Evolutionary conservation across 2,888 invertebrate genomes (phyloP).

Genomic region (Dorcus hopei): DNA sequence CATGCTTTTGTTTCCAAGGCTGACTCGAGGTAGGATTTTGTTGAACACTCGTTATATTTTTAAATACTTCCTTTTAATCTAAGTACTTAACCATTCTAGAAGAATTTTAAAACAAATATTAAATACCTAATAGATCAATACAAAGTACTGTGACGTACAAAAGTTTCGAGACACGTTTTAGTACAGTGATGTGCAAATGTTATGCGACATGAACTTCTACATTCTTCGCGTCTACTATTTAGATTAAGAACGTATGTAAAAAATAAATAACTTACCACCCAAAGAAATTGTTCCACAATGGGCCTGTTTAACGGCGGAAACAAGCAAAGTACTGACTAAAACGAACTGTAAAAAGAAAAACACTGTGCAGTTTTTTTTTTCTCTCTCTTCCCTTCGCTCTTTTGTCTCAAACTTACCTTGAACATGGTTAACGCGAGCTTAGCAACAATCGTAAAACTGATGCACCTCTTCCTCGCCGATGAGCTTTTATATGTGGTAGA

Average conservation of each 20-base stretch:
- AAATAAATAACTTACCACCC: conserved; percentile 14
- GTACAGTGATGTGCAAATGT: too few species aligned
- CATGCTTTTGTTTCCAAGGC: too few species aligned
- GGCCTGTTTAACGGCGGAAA: conserved; percentile 10
- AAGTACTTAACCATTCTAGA: too few species aligned
- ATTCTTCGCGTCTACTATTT: too few species aligned
- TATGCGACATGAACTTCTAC: too few species aligned
- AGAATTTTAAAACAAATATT: too few species aligned
- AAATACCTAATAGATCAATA: too few species aligned
- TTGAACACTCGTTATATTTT: too few species aligned
- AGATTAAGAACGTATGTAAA: neutral
- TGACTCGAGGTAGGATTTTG: too few species aligned
- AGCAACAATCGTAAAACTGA: conserved; percentile 14
- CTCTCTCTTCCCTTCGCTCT: neutral
- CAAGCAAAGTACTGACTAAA: conserved; percentile 15
- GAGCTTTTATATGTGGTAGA: conserved; percentile 20
- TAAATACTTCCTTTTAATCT: too few species aligned
- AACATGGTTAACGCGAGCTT: conserved; percentile 13
- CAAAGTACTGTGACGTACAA: too few species aligned
- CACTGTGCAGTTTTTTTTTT: conserved; percentile 3
- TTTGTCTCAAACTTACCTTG: conserved; percentile 4
- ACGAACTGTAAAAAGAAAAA: conserved; percentile 17
- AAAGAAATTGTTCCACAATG: conserved; percentile 14
- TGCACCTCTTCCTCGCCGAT: conserved; percentile 7
- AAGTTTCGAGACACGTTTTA: too few species aligned